These are phyloP conservation scores for Eristalis arbustorum DNA, from an alignment of 2,888 invertebrate species.

Conservation along the genomic window DNA sequence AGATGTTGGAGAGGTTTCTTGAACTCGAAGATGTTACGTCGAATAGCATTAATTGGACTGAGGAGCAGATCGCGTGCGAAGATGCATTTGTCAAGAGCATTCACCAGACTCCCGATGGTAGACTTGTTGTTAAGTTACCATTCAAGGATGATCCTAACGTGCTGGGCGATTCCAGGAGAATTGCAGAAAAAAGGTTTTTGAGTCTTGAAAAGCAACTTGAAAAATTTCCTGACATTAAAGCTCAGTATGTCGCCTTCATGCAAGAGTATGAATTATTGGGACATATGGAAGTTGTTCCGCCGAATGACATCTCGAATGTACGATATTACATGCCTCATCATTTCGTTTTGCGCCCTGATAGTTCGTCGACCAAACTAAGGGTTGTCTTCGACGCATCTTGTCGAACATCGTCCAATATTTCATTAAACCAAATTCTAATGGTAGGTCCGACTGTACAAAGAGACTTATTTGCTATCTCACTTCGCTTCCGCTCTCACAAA, in stretches of 20 bases:
- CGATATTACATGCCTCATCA: not conserved
- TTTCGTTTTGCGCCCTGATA: no score
- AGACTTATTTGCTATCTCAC: no score
- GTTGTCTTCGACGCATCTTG: slow-evolving; percentile 8
- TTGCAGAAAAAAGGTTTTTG: no score
- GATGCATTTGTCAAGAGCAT: not conserved
- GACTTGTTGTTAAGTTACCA: no score
- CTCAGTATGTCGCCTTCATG: no score
- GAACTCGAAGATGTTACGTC: not conserved
- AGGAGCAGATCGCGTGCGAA: not conserved
- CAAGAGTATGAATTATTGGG: no score
- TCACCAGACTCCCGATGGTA: no score
- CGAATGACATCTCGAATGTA: not conserved
- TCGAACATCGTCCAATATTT: slow-evolving; percentile 25
- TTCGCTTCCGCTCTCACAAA: no score
- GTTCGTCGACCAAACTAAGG: not conserved
- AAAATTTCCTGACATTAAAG: no score
- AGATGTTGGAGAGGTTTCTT: not conserved
- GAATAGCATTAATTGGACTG: not conserved
- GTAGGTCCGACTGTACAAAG: no score
- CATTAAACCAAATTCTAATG: slow-evolving; percentile 59
- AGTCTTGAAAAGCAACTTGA: no score
- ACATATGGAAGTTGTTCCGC: slow-evolving; percentile 26
- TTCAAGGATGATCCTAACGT: not conserved
- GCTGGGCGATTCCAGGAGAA: no score